phyloP scores from a whole-genome alignment of 1,140 invertebrate species.

The Leptopilina clavipes region DNA sequence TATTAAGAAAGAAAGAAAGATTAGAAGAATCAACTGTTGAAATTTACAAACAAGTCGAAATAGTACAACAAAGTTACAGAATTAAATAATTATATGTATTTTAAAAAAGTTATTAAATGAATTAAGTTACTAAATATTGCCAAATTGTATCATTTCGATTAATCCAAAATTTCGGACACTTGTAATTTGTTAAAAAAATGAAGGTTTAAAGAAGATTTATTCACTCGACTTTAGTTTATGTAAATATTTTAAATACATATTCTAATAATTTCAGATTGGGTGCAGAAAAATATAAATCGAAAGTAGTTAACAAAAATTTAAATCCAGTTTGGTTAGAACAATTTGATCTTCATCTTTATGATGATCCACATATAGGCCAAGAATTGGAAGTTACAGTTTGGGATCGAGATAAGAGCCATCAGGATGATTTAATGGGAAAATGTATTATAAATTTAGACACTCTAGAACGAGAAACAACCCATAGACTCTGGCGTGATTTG shows the following conservation, averaged over 20 bases:
- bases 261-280: conserved; percentile 82
- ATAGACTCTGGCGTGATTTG: conserved; percentile 89
- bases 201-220: too few relatives aligned
- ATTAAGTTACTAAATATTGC: too few relatives aligned
- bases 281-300: conserved; percentile 98
- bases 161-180: too few relatives aligned
- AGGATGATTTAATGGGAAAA: conserved; percentile 91
- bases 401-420: conserved; percentile 89
- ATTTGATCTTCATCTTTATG: conserved; percentile 97
- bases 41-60: too few relatives aligned
- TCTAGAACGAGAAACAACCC: conserved; percentile 92
- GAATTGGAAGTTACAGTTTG: conserved; percentile 92
- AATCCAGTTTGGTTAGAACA: conserved; percentile 97
- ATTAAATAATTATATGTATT: too few relatives aligned
- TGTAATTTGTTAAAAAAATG: too few relatives aligned
- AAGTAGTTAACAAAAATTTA: conserved; percentile 89
- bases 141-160: too few relatives aligned
- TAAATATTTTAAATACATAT: conserved; percentile 19
- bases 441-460: conserved; percentile 89
- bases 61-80: too few relatives aligned
- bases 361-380: conserved; percentile 87
- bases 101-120: too few relatives aligned
- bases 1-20: too few relatives aligned
- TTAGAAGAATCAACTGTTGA: too few relatives aligned
- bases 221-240: too few relatives aligned